A percentile compares a stretch with the other conserved stretches of the same genome.
Conservation (phyloP, 2,113 vertebrate genomes). For the Boleophthalmus pectinirostris region DNA sequence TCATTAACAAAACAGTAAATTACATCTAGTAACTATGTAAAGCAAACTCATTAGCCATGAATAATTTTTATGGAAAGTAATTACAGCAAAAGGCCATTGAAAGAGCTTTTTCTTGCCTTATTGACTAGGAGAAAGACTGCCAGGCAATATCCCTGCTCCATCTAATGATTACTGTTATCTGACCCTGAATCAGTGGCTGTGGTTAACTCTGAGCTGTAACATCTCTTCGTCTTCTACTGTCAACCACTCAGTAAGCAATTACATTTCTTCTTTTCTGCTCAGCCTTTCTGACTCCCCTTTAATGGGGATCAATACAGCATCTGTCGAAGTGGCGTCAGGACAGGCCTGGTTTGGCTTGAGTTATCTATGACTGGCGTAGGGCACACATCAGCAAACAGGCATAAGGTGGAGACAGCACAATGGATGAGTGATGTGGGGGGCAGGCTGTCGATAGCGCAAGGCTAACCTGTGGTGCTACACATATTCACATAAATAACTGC, state of each 20-base stretch:
- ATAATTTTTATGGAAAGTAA: constrained; percentile 20
- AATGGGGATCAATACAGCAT: constrained; percentile 77
- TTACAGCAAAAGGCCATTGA: constrained; percentile 31
- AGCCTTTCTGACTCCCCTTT: constrained; percentile 72
- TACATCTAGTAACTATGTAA: neutral
- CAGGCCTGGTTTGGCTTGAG: constrained; percentile 59
- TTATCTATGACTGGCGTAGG: constrained; percentile 59
- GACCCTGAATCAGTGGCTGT: constrained; percentile 63
- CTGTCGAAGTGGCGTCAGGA: constrained; percentile 69
- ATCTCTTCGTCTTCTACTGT: constrained; percentile 62
- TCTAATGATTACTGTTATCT: constrained; percentile 71
- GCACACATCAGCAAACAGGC: constrained; percentile 6
- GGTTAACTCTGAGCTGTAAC: constrained; percentile 60
- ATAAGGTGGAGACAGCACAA: constrained; percentile 40
- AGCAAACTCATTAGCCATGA: neutral
- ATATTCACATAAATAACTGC: constrained; percentile 29
- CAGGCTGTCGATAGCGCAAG: constrained; percentile 35
- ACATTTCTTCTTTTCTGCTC: constrained; percentile 70
- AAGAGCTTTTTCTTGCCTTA: constrained; percentile 29
- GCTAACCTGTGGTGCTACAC: constrained; percentile 25
- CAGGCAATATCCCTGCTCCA: constrained; percentile 42
- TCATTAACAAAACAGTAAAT: neutral
- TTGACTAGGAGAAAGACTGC: constrained; percentile 37
- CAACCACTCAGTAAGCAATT: constrained; percentile 69
- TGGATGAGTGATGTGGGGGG: constrained; percentile 51